Evolutionary conservation across 2,888 invertebrate species (phyloP), one percentile per base, ranked within the genome.

Genomic region (Autographa gamma): DNA sequence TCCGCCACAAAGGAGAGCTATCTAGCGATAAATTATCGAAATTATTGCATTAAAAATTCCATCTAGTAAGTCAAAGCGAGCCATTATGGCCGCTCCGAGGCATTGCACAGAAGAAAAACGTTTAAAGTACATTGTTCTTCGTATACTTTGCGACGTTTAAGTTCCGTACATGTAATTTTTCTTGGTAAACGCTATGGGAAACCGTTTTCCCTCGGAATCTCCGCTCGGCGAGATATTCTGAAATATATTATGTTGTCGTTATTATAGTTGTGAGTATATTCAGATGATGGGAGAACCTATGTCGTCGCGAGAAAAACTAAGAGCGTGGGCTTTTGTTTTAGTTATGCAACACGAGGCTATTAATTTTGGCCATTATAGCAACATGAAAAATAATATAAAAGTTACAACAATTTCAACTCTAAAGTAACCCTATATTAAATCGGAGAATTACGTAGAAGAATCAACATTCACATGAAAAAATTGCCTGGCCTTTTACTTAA

Each of bases 31-130:
- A 96, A 96, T 96, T 96, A 96, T 97, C 96, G 96, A 96, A 96
- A 97, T 97, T 96, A 96, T 97, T 97, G 96, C 96, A 97, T 97
- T 97, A 97, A 97, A 97, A 97, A 97, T 96, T 96, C 96, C 96
- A 97, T 97, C 96, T 96, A 96, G 96, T 96, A 96, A 96, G 96
- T 96, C 96, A 96, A 96, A 96, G 96, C 95, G 96, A 93, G 94
- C 94, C 93, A 93, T 95, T 96, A 96, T 89, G 89, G 90, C 89
- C 85, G 90, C 88, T 84, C 80, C 85, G 85, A 76, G 66, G 71
- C 74, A 70, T 43, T 31, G 61, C 65, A 73, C 63, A 73, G 34
- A 70, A 72, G 74, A 69, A 80, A 84, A 91, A 91, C 77, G 92
- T 63, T 86, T 79, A 85, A 92, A 89, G 85, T 79, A 79, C 82